Percentiles rank a stretch among this genome's conserved stretches.
These are phyloP conservation scores for Daboia siamensis DNA, from an alignment of 2,113 vertebrate genomes.

Conservation along the genomic window DNA sequence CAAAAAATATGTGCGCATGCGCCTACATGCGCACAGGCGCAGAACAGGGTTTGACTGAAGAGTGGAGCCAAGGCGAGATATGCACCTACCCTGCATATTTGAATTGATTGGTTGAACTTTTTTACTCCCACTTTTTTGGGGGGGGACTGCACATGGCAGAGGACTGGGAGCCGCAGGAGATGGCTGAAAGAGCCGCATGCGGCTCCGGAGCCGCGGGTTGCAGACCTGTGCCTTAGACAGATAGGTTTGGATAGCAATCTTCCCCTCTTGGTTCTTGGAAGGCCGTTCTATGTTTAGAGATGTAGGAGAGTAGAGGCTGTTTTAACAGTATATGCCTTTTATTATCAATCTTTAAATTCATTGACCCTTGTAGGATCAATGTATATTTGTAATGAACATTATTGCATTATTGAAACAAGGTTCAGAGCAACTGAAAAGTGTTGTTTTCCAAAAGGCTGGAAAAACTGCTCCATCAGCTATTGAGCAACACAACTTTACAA, in stretches of 20 bases:
- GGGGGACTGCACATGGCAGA: too few relatives aligned
- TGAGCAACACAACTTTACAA: neutral
- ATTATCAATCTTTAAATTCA: neutral
- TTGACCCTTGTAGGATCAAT: neutral
- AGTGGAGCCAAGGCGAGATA: too few relatives aligned
- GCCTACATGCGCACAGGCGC: too few relatives aligned
- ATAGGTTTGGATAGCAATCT: neutral
- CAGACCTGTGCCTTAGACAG: too few relatives aligned
- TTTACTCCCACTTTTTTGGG: too few relatives aligned
- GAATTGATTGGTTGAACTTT: too few relatives aligned
- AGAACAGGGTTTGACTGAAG: too few relatives aligned
- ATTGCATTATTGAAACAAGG: neutral
- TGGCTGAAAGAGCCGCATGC: too few relatives aligned
- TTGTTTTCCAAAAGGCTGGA: neutral
- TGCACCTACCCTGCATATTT: too few relatives aligned
- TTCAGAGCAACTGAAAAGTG: conserved; percentile 1
- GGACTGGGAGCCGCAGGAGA: too few relatives aligned
- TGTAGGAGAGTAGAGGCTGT: neutral
- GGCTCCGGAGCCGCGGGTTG: too few relatives aligned
- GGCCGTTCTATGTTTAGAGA: neutral
- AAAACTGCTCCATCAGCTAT: neutral
- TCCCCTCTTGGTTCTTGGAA: neutral
- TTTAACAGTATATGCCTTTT: neutral
- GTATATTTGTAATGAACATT: neutral
- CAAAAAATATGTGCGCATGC: too few relatives aligned